phyloP scores from a whole-genome alignment of 2,888 invertebrate species.

The Exephanes ischioxanthus region DNA sequence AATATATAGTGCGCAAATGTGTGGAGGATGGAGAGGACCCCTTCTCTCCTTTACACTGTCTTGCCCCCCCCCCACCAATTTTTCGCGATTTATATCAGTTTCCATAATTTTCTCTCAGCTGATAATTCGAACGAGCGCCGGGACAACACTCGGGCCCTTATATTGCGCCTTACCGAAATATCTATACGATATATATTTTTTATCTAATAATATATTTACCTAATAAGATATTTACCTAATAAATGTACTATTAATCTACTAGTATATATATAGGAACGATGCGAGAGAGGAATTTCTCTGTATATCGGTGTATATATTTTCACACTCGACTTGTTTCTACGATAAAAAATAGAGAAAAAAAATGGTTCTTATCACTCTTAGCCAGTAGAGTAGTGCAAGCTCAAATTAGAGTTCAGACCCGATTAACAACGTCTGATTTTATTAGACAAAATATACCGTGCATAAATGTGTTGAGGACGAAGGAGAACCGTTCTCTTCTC shows the following conservation, averaged over 20 bases:
- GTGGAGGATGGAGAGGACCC: not conserved
- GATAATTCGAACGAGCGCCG: slow-evolving; percentile 79
- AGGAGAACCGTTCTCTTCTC: slow-evolving; percentile 41
- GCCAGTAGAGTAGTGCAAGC: not conserved
- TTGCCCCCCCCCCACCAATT: slow-evolving; percentile 49
- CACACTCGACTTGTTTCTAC: too few relatives aligned
- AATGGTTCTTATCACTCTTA: too few relatives aligned
- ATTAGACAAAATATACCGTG: slow-evolving; percentile 22
- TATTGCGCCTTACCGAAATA: slow-evolving; percentile 54
- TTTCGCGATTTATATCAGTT: slow-evolving; percentile 83
- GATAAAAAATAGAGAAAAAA: too few relatives aligned
- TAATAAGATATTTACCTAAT: too few relatives aligned
- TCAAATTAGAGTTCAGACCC: not conserved
- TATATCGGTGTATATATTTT: too few relatives aligned
- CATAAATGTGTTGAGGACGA: not conserved
- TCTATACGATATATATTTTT: slow-evolving; percentile 50
- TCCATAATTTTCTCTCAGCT: slow-evolving; percentile 84
- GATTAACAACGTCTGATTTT: slow-evolving; percentile 32
- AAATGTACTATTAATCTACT: too few relatives aligned
- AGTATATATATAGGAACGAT: slow-evolving; percentile 56
- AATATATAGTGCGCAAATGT: slow-evolving; percentile 1
- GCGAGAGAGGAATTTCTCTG: slow-evolving; percentile 62
- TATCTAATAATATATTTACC: too few relatives aligned
- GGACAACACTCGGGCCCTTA: slow-evolving; percentile 47
- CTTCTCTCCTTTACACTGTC: slow-evolving; percentile 57